A percentile compares a stretch with the other conserved stretches of the same genome.
Conservation (phyloP, 2,888 invertebrate genomes). For the Pterostichus madidus region DNA sequence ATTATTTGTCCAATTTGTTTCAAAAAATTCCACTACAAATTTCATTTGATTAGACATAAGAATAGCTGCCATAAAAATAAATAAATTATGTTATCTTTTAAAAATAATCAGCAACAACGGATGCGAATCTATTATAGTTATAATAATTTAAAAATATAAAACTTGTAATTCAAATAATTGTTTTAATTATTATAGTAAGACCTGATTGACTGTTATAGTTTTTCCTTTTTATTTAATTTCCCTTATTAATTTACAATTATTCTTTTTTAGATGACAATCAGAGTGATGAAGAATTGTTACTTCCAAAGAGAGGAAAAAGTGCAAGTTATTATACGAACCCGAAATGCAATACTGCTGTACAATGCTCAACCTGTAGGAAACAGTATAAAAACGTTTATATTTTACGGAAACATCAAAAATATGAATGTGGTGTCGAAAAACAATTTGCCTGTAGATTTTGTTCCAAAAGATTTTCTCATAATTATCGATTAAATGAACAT, state of each 20-base stretch:
- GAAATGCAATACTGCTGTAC: constrained; percentile 47
- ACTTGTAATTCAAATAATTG: no score
- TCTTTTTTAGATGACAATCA: background rate
- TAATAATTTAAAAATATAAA: no score
- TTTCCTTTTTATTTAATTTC: background rate
- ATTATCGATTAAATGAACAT: background rate
- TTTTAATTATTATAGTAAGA: no score
- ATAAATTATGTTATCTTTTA: no score
- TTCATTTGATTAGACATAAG: background rate
- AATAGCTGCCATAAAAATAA: no score
- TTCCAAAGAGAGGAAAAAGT: background rate
- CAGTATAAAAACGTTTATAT: background rate
- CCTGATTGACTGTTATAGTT: no score
- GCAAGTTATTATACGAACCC: background rate
- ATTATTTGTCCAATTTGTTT: constrained; percentile 69
- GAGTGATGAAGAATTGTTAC: background rate
- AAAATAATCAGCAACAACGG: no score
- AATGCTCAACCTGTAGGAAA: constrained; percentile 20
- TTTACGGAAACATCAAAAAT: background rate
- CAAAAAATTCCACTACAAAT: constrained; percentile 43
- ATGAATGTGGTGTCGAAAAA: constrained; percentile 26
- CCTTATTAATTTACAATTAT: background rate
- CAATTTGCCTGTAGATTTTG: background rate
- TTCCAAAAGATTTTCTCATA: constrained; percentile 2
- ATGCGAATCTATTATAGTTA: no score